Percentiles rank a stretch among this genome's conserved stretches.
Evolutionary conservation across 2,888 invertebrate genomes (phyloP).

Genomic region (Mantis religiosa): DNA sequence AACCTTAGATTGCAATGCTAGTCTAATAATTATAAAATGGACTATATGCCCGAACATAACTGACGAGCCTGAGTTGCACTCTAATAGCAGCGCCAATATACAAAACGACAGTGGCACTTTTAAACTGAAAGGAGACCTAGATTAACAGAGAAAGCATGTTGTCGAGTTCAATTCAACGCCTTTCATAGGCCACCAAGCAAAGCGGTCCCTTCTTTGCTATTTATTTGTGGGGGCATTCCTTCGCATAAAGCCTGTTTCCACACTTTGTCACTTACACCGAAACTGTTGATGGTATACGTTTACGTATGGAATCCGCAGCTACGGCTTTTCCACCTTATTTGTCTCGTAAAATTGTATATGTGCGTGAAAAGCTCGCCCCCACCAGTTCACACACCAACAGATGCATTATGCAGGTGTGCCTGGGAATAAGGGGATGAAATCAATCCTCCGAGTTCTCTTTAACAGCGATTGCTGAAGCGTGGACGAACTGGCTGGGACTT

Average conservation of each 20-base stretch:
- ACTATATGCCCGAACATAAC: too few species aligned
- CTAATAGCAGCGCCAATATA: too few species aligned
- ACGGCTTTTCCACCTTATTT: neutral
- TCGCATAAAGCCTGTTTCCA: neutral
- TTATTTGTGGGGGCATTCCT: neutral
- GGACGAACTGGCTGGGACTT: neutral
- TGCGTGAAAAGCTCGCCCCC: neutral
- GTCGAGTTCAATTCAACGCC: neutral
- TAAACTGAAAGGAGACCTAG: too few species aligned
- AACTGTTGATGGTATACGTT: neutral
- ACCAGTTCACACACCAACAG: neutral
- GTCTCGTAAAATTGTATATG: neutral
- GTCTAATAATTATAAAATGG: too few species aligned
- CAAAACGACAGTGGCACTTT: too few species aligned
- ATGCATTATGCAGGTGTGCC: neutral
- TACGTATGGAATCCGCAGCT: neutral
- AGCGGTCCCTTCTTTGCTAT: neutral
- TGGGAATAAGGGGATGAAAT: neutral
- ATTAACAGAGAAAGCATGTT: too few species aligned
- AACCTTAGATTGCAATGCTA: too few species aligned
- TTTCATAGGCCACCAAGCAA: neutral
- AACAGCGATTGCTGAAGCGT: neutral
- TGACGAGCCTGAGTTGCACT: too few species aligned
- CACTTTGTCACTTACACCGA: neutral
- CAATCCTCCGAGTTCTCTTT: neutral